Conservation (phyloP, 2,113 vertebrate genomes). For the Heterochromis multidens region DNA sequence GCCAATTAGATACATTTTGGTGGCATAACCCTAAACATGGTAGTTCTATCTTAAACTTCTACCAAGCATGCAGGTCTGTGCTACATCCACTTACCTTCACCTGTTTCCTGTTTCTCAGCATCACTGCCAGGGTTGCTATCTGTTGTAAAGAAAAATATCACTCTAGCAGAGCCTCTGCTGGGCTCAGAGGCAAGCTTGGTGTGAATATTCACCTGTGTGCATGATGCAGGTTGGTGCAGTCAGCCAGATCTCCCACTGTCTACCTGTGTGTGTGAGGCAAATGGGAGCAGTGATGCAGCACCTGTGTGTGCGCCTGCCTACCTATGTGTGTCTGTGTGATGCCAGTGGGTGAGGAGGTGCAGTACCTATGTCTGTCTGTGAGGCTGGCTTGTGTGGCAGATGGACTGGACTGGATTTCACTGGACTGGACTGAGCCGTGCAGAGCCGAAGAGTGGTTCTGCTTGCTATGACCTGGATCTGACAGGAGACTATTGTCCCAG, state of each 20-base stretch:
- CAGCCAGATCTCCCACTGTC: constrained; percentile 1
- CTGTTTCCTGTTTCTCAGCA: constrained; percentile 36
- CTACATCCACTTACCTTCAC: constrained; percentile 55
- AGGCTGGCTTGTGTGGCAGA: constrained; percentile 41
- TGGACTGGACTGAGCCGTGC: constrained; percentile 48
- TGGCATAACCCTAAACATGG: not conserved
- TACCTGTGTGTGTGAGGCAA: constrained; percentile 20
- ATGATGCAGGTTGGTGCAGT: constrained; percentile 34
- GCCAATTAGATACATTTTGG: not conserved
- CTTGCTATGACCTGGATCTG: constrained; percentile 75
- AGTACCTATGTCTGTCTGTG: constrained; percentile 41
- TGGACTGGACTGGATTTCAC: constrained; percentile 31
- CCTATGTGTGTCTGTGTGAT: constrained; percentile 37
- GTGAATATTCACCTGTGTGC: constrained; percentile 44
- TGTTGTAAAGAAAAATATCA: constrained; percentile 8
- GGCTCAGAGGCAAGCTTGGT: constrained; percentile 30
- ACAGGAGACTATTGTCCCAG: constrained; percentile 76
- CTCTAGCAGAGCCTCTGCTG: constrained; percentile 6
- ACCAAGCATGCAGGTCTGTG: constrained; percentile 6
- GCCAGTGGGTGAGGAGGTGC: constrained; percentile 21
- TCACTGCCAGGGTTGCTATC: constrained; percentile 10
- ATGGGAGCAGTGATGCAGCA: constrained; percentile 50
- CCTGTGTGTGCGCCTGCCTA: constrained; percentile 19
- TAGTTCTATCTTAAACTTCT: not conserved
- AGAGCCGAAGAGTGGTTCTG: constrained; percentile 57